Percentiles rank a stretch among this genome's conserved stretches.
Evolutionary conservation across 1,140 invertebrate species (phyloP).

Genomic region (Aphelenchoides besseyi): DNA sequence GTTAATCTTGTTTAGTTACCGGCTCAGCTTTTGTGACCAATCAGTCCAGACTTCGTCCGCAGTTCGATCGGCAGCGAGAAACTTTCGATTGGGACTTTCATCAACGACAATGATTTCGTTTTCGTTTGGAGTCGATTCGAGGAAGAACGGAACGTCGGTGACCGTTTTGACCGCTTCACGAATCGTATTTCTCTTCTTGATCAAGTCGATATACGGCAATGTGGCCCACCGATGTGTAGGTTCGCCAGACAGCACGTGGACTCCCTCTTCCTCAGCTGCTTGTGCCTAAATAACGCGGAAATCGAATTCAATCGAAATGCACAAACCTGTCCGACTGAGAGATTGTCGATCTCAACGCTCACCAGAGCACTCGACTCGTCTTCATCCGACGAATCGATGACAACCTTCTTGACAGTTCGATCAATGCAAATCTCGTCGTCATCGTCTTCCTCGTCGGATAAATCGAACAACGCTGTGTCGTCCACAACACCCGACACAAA

Average conservation of each 20-base stretch:
- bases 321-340: neutral
- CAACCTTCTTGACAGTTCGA: neutral
- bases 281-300: neutral
- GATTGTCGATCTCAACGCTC: constrained; percentile 7
- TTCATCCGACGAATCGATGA: neutral
- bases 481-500: neutral
- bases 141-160: constrained; percentile 85
- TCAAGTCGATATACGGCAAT: constrained; percentile 80
- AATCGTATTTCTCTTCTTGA: constrained; percentile 83
- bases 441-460: neutral
- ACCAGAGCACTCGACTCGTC: neutral
- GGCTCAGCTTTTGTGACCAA: constrained; percentile 9
- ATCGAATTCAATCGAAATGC: neutral
- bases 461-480: neutral
- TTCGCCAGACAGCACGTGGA: constrained; percentile 72
- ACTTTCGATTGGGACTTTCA: constrained; percentile 56
- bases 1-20: neutral
- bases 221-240: constrained; percentile 87
- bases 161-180: constrained; percentile 75
- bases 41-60: constrained; percentile 15
- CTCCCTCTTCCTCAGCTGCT: neutral
- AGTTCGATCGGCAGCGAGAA: constrained; percentile 2
- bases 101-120: constrained; percentile 70
- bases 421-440: neutral
- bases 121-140: constrained; percentile 76